Evolutionary conservation across 30 jellyfish, hydroid and myxozoan species (phyloP).

Genomic region (Hydractinia echinata): DNA sequence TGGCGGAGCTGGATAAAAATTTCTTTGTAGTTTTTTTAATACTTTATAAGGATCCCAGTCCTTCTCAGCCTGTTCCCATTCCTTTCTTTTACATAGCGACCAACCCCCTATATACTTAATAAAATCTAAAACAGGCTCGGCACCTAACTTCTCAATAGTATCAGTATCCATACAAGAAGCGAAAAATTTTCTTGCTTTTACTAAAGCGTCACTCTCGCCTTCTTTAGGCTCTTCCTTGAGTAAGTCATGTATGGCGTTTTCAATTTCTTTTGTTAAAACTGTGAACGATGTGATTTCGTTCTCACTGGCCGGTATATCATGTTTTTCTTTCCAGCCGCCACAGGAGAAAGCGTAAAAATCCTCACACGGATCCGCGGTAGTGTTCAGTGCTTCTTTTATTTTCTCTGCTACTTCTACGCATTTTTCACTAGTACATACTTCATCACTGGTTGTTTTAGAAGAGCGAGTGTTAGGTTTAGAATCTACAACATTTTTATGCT

Average conservation of each 20-base stretch:
- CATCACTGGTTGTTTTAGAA: conserved; percentile 7
- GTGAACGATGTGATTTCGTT: conserved; percentile 94
- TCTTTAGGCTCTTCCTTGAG: conserved; percentile 59
- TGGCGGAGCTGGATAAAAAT: conserved; percentile 94
- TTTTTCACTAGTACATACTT: conserved; percentile 49
- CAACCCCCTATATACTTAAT: conserved; percentile 68
- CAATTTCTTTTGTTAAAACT: conserved; percentile 73
- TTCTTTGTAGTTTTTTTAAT: conserved; percentile 55
- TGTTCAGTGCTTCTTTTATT: conserved; percentile 58
- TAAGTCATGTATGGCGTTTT: conserved; percentile 60
- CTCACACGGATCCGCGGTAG: conserved; percentile 72
- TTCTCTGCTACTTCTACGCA: conserved; percentile 62
- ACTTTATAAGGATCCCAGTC: conserved; percentile 68
- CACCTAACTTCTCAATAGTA: conserved; percentile 53
- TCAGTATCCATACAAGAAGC: conserved; percentile 76
- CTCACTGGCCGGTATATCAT: conserved; percentile 81
- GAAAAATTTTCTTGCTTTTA: conserved; percentile 69
- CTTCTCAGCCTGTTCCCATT: conserved; percentile 37
- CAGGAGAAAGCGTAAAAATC: conserved; percentile 88
- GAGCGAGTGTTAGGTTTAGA: conserved; percentile 5
- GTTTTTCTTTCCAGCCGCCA: conserved; percentile 87
- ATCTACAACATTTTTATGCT: neutral
- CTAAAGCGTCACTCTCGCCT: conserved; percentile 84
- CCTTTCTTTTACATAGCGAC: conserved; percentile 64
- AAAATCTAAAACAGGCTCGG: conserved; percentile 81